Conservation (phyloP, 2,113 vertebrate genomes). For the Dascyllus trimaculatus region DNA sequence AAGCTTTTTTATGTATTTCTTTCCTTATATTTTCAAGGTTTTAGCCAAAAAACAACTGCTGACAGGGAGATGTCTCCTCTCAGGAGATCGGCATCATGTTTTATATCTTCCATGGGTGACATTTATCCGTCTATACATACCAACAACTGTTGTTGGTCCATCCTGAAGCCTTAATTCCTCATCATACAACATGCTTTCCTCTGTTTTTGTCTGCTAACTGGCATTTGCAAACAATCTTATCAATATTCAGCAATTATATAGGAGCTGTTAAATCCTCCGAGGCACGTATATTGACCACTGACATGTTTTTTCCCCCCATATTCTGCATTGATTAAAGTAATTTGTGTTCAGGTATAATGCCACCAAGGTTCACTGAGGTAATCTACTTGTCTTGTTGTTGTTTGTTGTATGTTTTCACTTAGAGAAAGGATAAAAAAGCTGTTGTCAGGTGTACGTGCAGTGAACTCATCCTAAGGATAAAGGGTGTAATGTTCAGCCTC, state of each 20-base stretch:
- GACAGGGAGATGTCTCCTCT: no score
- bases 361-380: not conserved
- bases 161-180: not conserved
- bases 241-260: not conserved
- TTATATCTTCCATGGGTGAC: not conserved
- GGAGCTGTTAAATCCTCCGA: not conserved
- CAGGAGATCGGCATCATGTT: not conserved
- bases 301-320: not conserved
- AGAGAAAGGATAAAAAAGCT: not conserved
- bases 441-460: conserved; percentile 53
- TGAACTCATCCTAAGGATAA: conserved; percentile 64
- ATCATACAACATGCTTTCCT: not conserved
- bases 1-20: not conserved
- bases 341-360: not conserved
- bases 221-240: not conserved
- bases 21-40: not conserved
- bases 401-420: conserved; percentile 31
- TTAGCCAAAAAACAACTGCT: conserved; percentile 1
- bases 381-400: not conserved
- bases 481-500: conserved; percentile 76
- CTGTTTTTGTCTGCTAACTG: not conserved
- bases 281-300: not conserved
- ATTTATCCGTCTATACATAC: no score
- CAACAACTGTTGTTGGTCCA: no score
- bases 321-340: not conserved